These are phyloP conservation scores for Nautilus pompilius DNA, from an alignment of 1,140 invertebrate genomes.

Conservation along the genomic window DNA sequence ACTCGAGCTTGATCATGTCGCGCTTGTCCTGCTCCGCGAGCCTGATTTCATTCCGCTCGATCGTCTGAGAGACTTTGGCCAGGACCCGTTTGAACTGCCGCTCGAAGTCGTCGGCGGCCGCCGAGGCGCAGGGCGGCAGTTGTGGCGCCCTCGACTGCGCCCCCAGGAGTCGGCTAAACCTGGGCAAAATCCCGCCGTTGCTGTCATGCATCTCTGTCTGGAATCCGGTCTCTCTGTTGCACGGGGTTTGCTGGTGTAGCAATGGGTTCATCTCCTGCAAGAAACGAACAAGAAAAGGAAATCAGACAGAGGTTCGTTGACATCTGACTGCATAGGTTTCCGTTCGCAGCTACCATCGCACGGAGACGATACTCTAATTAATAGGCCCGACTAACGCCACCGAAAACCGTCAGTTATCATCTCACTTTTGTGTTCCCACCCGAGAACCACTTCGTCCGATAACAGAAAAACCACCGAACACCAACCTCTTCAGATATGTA, in stretches of 20 bases:
- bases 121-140: not conserved
- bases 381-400: too few species aligned
- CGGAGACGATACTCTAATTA: too few species aligned
- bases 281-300: not conserved
- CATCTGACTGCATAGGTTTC: too few species aligned
- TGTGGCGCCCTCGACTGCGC: not conserved
- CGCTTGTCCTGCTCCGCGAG: conserved; percentile 6
- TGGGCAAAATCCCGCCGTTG: conserved; percentile 3
- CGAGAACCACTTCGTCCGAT: too few species aligned
- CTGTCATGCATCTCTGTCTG: not conserved
- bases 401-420: too few species aligned
- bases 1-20: conserved; percentile 8
- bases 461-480: too few species aligned
- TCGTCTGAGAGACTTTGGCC: conserved; percentile 8
- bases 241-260: not conserved
- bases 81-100: conserved; percentile 9
- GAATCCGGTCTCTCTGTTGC: not conserved
- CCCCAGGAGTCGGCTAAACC: not conserved
- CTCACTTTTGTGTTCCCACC: too few species aligned
- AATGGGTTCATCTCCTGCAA: not conserved
- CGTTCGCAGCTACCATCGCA: too few species aligned
- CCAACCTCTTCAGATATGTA: too few species aligned
- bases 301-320: too few species aligned
- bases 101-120: conserved; percentile 3
- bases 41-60: conserved; percentile 10